Conservation (phyloP, 2,797 vertebrate species). For the Eulemur albifrons region DNA sequence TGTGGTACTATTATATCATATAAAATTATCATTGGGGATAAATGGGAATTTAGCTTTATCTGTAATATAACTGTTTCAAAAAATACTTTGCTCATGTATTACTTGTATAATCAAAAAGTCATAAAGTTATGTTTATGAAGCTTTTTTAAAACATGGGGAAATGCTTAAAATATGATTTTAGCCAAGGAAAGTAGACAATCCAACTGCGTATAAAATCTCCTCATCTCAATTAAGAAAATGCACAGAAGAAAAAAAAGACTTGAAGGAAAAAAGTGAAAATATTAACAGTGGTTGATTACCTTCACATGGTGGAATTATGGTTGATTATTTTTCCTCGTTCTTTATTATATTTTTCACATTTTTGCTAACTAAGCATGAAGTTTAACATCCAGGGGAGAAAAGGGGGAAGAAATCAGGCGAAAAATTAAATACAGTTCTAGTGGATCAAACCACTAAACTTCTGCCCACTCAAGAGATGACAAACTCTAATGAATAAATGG, state of each 20-base stretch:
- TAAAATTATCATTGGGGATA: neutral
- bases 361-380: neutral
- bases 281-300: neutral
- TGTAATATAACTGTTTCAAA: constrained; percentile 37
- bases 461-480: neutral
- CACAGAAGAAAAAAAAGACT: neutral
- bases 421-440: neutral
- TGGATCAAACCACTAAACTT: constrained; percentile 30
- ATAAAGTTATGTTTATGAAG: neutral
- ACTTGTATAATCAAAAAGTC: neutral
- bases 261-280: constrained; percentile 22
- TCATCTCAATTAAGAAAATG: constrained; percentile 3
- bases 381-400: neutral
- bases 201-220: neutral
- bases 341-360: neutral
- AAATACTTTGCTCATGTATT: neutral
- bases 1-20: neutral
- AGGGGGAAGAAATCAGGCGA: neutral
- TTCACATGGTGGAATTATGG: neutral
- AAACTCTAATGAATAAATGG: neutral
- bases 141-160: neutral
- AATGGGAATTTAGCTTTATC: neutral
- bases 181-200: neutral
- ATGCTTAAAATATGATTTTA: neutral
- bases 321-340: neutral